phyloP scores from a whole-genome alignment of 2,797 vertebrate species.

The Pelochelys cantorii region DNA sequence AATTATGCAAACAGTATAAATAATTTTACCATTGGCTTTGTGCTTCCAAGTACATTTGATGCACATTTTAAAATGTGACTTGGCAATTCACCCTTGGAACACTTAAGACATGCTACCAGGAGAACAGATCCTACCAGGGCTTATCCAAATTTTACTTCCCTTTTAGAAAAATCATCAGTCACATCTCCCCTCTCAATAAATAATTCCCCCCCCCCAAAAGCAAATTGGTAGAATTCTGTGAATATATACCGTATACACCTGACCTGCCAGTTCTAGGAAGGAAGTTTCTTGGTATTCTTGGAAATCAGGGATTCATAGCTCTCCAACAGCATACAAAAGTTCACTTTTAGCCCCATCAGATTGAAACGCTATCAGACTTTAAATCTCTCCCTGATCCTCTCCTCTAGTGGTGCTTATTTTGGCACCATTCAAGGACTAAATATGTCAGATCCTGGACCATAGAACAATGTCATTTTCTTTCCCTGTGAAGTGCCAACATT shows the following conservation, averaged over 20 bases:
- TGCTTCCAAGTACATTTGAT: background rate
- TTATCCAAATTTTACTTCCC: background rate
- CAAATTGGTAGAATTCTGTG: background rate
- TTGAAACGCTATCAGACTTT: constrained; percentile 10
- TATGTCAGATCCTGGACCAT: constrained; percentile 66
- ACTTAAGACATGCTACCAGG: background rate
- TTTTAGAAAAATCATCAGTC: background rate
- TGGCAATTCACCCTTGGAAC: background rate
- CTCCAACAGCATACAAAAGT: background rate
- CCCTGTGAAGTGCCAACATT: constrained; percentile 76
- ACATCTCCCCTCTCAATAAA: background rate
- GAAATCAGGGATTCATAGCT: background rate
- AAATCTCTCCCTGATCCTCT: constrained; percentile 53
- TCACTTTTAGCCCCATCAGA: constrained; percentile 17
- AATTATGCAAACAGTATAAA: background rate
- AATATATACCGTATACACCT: background rate
- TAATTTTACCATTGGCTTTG: background rate
- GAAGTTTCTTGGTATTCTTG: background rate
- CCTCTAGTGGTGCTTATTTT: constrained; percentile 66
- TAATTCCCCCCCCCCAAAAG: background rate
- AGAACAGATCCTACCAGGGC: background rate
- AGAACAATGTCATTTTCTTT: constrained; percentile 74
- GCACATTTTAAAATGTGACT: accelerated
- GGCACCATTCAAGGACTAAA: constrained; percentile 74
- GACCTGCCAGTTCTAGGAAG: background rate